Conservation (phyloP, 2,113 vertebrate species). For the Psittacus erithacus region DNA sequence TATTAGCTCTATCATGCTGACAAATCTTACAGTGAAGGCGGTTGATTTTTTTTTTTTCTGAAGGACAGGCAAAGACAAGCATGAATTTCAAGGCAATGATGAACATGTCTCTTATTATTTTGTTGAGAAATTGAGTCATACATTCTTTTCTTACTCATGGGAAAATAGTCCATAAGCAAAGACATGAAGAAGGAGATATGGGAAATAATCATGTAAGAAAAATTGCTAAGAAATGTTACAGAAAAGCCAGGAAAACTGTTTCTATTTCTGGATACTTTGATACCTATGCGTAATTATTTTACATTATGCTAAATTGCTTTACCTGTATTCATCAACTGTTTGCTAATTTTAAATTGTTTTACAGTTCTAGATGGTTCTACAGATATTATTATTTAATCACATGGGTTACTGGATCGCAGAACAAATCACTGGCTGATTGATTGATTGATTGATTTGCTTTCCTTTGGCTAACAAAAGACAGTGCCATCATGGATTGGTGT, state of each 20-base stretch:
- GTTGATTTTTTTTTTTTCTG: background rate
- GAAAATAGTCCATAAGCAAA: background rate
- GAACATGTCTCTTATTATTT: background rate
- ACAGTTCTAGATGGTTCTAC: background rate
- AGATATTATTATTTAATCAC: background rate
- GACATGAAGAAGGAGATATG: background rate
- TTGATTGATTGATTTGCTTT: background rate
- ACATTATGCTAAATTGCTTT: background rate
- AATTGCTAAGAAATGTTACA: background rate
- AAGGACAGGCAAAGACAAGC: conserved; percentile 31
- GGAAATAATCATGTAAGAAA: background rate
- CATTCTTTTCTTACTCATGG: background rate
- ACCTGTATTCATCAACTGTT: background rate
- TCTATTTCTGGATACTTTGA: background rate
- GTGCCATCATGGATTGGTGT: background rate
- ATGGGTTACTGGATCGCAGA: background rate
- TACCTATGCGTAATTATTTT: background rate
- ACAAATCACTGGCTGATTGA: background rate
- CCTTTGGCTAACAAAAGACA: background rate
- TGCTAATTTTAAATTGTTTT: background rate
- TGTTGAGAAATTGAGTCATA: background rate
- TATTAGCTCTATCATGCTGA: conserved; percentile 35
- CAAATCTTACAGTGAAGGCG: conserved; percentile 40
- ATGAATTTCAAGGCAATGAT: background rate
- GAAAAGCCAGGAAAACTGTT: background rate